Percentiles rank a stretch among this genome's conserved stretches.
phyloP scores from a whole-genome alignment of 53 echinoderm and acorn worm genomes.

The Glandiceps talaboti region DNA sequence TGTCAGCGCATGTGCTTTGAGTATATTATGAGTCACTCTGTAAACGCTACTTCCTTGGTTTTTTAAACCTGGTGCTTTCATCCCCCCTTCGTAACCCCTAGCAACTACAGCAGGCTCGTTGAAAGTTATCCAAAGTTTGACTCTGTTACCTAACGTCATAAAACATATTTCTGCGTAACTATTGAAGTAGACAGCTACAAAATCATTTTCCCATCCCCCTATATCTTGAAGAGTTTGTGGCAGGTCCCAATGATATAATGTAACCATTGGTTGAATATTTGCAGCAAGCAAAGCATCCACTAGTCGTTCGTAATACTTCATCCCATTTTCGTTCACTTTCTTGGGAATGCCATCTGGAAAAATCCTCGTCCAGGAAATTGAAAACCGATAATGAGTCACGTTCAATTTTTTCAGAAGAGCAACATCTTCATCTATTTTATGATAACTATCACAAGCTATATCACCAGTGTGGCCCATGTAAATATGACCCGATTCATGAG shows the following conservation, averaged over 20 bases:
- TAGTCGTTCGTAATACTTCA: neutral
- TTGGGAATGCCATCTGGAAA: conserved; percentile 57
- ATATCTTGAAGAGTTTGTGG: neutral
- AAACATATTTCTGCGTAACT: neutral
- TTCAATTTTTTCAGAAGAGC: conserved; percentile 47
- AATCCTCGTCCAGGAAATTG: conserved; percentile 73
- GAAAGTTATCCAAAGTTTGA: neutral
- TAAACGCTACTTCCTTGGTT: neutral
- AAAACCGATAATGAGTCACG: conserved; percentile 66
- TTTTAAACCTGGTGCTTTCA: neutral
- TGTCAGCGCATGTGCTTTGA: neutral
- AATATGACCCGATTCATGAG: conserved; percentile 55
- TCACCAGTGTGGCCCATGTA: conserved; percentile 46
- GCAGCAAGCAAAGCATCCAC: neutral
- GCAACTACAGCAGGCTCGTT: neutral
- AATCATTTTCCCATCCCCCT: neutral
- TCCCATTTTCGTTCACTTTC: conserved; percentile 28
- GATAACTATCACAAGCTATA: conserved; percentile 72
- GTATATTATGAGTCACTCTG: neutral
- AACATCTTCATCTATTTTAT: conserved; percentile 67
- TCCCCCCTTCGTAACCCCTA: neutral
- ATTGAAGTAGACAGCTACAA: neutral
- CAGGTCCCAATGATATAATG: neutral
- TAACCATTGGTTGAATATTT: neutral
- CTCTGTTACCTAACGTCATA: neutral